phyloP scores from a whole-genome alignment of 2,888 invertebrate species.

The Heliothis peltigera region DNA sequence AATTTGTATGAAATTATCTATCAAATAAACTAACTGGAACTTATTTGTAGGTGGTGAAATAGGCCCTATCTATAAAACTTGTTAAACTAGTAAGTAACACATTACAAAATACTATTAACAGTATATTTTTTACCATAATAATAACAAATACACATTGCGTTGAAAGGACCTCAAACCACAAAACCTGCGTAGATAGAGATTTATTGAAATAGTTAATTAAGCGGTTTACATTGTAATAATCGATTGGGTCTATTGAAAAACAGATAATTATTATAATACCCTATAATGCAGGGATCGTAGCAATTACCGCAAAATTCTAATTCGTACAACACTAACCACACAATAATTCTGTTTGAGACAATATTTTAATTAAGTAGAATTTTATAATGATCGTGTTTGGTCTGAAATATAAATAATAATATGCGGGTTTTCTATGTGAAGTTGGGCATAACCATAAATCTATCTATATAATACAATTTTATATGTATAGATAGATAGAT shows the following conservation, averaged over 20 bases:
- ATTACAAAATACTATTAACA: too few species aligned
- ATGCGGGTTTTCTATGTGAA: background rate
- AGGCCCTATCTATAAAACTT: too few species aligned
- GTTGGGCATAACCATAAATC: too few species aligned
- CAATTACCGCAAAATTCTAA: background rate
- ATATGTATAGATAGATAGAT: too few species aligned
- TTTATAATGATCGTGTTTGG: background rate
- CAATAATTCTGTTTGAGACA: background rate
- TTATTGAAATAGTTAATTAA: constrained; percentile 45
- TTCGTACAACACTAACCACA: background rate
- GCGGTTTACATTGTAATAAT: constrained; percentile 34
- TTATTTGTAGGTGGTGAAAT: too few species aligned
- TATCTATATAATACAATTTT: too few species aligned
- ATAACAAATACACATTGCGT: constrained; percentile 15
- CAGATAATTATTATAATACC: background rate
- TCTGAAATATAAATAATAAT: background rate
- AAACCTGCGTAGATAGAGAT: constrained; percentile 14
- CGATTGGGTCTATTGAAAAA: constrained; percentile 5
- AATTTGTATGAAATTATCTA: too few species aligned
- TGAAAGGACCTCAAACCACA: constrained; percentile 32
- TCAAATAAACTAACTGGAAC: too few species aligned
- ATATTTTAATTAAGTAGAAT: background rate
- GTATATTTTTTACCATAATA: background rate
- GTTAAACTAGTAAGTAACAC: too few species aligned
- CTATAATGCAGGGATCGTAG: background rate